These are phyloP conservation scores for Euphonia xanthogaster DNA, from an alignment of 2,797 vertebrate genomes.

Conservation along the genomic window DNA sequence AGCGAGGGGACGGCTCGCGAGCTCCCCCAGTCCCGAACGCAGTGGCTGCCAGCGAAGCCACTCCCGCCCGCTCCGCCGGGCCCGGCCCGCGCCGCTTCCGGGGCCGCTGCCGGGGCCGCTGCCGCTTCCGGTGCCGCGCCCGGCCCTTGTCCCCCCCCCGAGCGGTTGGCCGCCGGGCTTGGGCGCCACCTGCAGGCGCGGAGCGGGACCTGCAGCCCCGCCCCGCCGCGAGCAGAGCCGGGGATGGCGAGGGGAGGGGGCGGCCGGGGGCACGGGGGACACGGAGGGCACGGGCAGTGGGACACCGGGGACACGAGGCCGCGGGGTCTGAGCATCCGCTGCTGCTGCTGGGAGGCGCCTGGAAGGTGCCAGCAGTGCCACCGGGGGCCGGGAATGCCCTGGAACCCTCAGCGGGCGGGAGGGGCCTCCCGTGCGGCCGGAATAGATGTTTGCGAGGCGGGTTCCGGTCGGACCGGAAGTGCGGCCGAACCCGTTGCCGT, in stretches of 20 bases:
- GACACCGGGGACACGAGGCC: too few species aligned
- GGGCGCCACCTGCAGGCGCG: neutral
- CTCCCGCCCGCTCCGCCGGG: too few species aligned
- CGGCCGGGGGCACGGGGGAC: too few species aligned
- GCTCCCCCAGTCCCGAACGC: too few species aligned
- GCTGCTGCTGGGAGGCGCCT: neutral
- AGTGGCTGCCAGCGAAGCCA: neutral
- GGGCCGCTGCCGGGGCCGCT: too few species aligned
- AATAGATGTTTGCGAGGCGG: neutral
- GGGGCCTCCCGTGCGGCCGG: neutral
- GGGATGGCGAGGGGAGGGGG: neutral
- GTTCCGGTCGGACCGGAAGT: constrained; percentile 18
- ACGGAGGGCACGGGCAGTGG: neutral
- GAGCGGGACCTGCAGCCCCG: neutral
- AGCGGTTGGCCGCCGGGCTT: too few species aligned
- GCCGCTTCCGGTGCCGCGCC: too few species aligned
- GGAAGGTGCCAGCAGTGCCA: neutral
- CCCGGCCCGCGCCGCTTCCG: neutral
- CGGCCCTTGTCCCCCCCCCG: neutral
- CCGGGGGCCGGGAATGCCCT: too few species aligned
- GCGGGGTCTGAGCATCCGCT: too few species aligned
- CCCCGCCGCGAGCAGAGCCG: too few species aligned
- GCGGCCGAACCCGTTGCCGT: neutral
- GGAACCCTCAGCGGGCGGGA: too few species aligned
- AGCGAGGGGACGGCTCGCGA: too few species aligned